A percentile compares a stretch with the other conserved stretches of the same genome.
phyloP scores from a whole-genome alignment of 2,888 invertebrate genomes.

The Lysandra bellargus region DNA sequence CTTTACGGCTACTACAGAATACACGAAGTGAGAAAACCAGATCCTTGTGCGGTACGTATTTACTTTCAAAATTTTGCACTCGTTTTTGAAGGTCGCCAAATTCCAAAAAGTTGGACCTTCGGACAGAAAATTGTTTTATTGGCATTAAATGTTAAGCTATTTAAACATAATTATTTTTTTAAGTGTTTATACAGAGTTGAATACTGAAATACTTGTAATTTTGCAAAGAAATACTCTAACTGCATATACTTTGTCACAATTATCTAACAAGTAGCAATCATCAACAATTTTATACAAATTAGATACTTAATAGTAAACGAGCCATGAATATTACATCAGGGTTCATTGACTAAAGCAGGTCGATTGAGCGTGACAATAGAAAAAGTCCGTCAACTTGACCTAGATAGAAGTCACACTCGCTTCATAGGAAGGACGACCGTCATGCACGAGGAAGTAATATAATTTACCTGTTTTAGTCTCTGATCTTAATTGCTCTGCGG shows the following conservation, averaged over 20 bases:
- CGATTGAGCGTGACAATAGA: slow-evolving; percentile 63
- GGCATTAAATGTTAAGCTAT: neutral
- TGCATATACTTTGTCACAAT: no score
- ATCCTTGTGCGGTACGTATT: slow-evolving; percentile 60
- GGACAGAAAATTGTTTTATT: neutral
- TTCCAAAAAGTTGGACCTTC: neutral
- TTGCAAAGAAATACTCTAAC: no score
- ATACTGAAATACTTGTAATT: neutral
- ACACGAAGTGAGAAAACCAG: slow-evolving; percentile 81
- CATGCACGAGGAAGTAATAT: slow-evolving; percentile 33
- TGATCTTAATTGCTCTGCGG: slow-evolving; percentile 2
- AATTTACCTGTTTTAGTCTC: slow-evolving; percentile 27
- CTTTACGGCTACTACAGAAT: slow-evolving; percentile 87
- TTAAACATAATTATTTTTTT: neutral
- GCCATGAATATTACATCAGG: slow-evolving; percentile 49
- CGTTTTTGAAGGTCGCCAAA: slow-evolving; percentile 3
- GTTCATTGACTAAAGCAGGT: slow-evolving; percentile 68
- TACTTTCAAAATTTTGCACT: slow-evolving; percentile 34
- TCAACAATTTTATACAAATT: neutral
- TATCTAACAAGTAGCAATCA: neutral
- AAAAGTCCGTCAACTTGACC: slow-evolving; percentile 76
- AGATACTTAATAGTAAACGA: slow-evolving; percentile 1
- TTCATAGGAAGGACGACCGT: slow-evolving; percentile 53
- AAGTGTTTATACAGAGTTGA: neutral
- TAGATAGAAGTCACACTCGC: slow-evolving; percentile 61